These are phyloP conservation scores for Cremastinae sp. DNA, from an alignment of 2,888 invertebrate species.

Conservation along the genomic window DNA sequence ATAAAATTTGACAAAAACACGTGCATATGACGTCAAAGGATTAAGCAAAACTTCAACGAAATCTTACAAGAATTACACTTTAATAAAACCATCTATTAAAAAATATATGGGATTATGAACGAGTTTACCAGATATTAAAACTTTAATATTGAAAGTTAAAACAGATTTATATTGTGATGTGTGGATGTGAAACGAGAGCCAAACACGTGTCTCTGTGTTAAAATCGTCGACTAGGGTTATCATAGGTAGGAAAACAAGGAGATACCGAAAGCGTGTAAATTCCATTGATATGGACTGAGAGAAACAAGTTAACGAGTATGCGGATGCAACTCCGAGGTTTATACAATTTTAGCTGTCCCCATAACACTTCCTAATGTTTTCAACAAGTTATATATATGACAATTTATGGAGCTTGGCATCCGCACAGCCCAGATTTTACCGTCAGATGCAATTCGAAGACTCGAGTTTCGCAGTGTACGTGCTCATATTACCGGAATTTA, in stretches of 20 bases:
- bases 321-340: not conserved
- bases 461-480: slow-evolving; percentile 10
- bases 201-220: not conserved
- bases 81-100: too few species aligned
- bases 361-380: slow-evolving; percentile 19
- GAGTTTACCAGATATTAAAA: too few species aligned
- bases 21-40: too few species aligned
- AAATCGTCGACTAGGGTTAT: slow-evolving; percentile 11
- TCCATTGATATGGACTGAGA: not conserved
- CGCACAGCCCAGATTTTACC: slow-evolving; percentile 6
- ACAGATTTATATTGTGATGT: too few species aligned
- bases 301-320: not conserved
- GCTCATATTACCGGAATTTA: slow-evolving; percentile 27
- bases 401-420: slow-evolving; percentile 9
- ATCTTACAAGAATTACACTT: too few species aligned
- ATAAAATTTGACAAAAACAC: too few species aligned
- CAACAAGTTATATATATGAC: slow-evolving; percentile 20
- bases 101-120: too few species aligned
- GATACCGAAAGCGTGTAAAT: not conserved
- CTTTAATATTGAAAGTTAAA: too few species aligned
- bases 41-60: too few species aligned
- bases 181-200: too few species aligned
- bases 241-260: not conserved
- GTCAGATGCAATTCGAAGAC: slow-evolving; percentile 27
- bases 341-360: slow-evolving; percentile 4